A percentile compares a stretch with the other conserved stretches of the same genome.
Evolutionary conservation across 1,140 invertebrate genomes (phyloP).

Genomic region (Brachionus angularis): DNA sequence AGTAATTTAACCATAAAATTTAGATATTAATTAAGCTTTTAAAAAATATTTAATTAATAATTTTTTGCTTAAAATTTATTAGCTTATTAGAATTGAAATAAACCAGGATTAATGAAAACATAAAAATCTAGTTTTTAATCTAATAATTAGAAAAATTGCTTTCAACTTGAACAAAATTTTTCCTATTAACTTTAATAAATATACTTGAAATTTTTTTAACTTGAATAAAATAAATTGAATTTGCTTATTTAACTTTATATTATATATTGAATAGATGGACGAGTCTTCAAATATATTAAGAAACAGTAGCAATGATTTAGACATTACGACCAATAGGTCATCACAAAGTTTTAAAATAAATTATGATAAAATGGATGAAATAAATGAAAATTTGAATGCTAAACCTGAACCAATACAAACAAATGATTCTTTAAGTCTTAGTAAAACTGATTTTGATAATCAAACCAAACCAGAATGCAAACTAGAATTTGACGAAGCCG

Average conservation of each 20-base stretch:
- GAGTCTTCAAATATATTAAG: conserved; percentile 4
- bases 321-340: background rate
- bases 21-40: background rate
- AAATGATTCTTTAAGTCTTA: background rate
- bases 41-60: conserved; percentile 10
- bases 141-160: too few species aligned
- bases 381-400: background rate
- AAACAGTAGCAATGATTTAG: conserved; percentile 11
- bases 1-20: background rate
- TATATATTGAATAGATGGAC: conserved; percentile 5
- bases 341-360: too few species aligned
- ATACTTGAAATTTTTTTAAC: too few species aligned
- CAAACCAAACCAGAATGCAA: background rate
- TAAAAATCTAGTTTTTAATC: too few species aligned
- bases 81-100: too few species aligned
- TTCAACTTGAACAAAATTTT: too few species aligned
- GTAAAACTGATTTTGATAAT: too few species aligned
- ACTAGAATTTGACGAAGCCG: background rate
- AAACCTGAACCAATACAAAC: background rate
- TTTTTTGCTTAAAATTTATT: too few species aligned
- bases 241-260: too few species aligned
- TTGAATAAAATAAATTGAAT: too few species aligned
- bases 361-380: conserved; percentile 6
- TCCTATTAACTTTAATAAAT: too few species aligned
- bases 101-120: too few species aligned